These are phyloP conservation scores for Eupithecia dodoneata DNA, from an alignment of 2,888 invertebrate species.

Conservation along the genomic window DNA sequence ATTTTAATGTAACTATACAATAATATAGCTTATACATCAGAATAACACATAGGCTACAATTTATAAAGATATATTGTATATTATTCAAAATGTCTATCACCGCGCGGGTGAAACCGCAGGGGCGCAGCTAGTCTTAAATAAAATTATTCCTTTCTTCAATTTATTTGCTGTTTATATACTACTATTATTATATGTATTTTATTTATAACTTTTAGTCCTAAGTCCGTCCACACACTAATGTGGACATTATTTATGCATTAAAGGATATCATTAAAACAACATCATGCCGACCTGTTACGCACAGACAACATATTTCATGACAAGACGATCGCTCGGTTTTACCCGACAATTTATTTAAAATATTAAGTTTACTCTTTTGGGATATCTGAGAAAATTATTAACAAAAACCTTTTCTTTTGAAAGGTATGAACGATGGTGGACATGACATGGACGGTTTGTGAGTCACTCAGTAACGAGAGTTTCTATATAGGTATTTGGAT, in stretches of 20 bases:
- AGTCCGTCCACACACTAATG: constrained; percentile 48
- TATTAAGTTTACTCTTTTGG: neutral
- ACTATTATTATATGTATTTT: too few species aligned
- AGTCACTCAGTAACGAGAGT: neutral
- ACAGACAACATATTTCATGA: constrained; percentile 35
- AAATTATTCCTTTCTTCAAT: neutral
- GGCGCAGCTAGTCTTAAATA: too few species aligned
- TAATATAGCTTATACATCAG: too few species aligned
- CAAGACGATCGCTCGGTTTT: constrained; percentile 10
- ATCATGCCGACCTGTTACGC: constrained; percentile 54
- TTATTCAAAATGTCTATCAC: too few species aligned
- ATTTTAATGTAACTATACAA: too few species aligned
- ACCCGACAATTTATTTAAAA: neutral
- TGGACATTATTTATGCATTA: constrained; percentile 72
- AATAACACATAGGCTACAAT: too few species aligned
- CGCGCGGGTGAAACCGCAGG: too few species aligned
- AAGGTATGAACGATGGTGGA: neutral
- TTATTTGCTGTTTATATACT: neutral
- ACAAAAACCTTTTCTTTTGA: neutral
- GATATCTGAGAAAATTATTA: neutral
- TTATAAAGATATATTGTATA: too few species aligned
- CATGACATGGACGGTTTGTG: neutral
- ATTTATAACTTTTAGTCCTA: constrained; percentile 8
- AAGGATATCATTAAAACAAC: constrained; percentile 70
- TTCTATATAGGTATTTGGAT: neutral